Evolutionary conservation across 2,113 vertebrate genomes (phyloP).

Genomic region (Crocuta crocuta): DNA sequence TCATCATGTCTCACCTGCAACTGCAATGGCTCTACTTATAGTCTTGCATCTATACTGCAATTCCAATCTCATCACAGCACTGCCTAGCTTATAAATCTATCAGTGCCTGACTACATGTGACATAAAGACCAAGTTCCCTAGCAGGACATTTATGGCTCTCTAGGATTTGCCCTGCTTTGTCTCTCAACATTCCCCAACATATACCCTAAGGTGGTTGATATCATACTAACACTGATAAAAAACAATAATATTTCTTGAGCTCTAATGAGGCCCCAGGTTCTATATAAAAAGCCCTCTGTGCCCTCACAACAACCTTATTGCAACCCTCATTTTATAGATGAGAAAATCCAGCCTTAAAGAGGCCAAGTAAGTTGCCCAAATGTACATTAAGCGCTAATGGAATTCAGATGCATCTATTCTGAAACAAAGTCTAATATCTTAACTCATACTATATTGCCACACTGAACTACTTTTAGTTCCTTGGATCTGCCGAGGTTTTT

Average conservation of each 20-base stretch:
- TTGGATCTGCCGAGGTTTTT: background rate
- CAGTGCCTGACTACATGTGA: background rate
- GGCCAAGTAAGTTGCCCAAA: conserved; percentile 25
- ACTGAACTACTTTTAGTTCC: background rate
- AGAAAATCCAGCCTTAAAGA: background rate
- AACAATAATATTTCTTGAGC: conserved; percentile 36
- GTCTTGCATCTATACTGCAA: background rate
- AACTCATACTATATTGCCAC: background rate
- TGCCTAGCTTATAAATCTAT: background rate
- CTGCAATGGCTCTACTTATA: background rate
- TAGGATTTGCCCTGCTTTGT: background rate
- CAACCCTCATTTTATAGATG: conserved; percentile 1
- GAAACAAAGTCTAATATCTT: background rate
- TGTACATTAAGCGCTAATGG: background rate
- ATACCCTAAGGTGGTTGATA: background rate
- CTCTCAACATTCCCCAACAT: background rate
- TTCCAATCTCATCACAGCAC: background rate
- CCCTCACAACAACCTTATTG: background rate
- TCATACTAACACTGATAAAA: background rate
- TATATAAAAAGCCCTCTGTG: background rate
- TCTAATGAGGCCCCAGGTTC: background rate
- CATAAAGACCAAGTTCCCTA: background rate
- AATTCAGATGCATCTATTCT: background rate
- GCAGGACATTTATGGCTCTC: background rate
- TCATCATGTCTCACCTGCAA: background rate